A percentile compares a stretch with the other conserved stretches of the same genome.
Evolutionary conservation across 1,140 invertebrate species (phyloP).

Genomic region (Eufriesea mexicana): DNA sequence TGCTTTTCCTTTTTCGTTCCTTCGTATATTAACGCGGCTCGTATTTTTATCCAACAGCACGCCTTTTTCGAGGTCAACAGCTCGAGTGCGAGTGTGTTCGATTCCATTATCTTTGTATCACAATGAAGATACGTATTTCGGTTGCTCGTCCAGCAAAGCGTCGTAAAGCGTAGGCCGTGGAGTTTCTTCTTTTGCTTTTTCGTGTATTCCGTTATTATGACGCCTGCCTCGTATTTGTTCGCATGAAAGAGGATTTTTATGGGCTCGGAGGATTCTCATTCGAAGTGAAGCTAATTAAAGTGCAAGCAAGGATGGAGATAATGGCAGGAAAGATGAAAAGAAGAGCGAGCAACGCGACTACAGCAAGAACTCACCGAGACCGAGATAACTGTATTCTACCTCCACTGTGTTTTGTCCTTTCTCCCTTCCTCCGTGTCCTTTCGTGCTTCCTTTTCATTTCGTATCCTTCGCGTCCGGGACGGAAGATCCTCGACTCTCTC

Average conservation of each 20-base stretch:
- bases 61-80: neutral
- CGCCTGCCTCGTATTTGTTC: neutral
- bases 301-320: slow-evolving; percentile 34
- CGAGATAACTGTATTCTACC: slow-evolving; percentile 46
- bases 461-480: neutral
- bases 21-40: neutral
- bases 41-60: neutral
- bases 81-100: neutral
- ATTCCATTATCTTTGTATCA: neutral
- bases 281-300: slow-evolving; percentile 28
- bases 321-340: slow-evolving; percentile 49
- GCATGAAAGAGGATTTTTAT: slow-evolving; percentile 1
- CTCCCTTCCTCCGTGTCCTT: slow-evolving; percentile 30
- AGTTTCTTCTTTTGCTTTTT: neutral
- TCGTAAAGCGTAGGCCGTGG: neutral
- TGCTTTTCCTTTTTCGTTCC: neutral
- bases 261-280: neutral
- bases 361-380: slow-evolving; percentile 29
- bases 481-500: neutral
- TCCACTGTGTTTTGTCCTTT: slow-evolving; percentile 35
- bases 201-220: neutral
- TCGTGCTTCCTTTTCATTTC: slow-evolving; percentile 7
- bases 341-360: slow-evolving; percentile 30
- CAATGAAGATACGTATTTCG: neutral
- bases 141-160: too few relatives aligned